phyloP scores from a whole-genome alignment of 2,113 vertebrate species.

The Coryphaenoides rupestris region DNA sequence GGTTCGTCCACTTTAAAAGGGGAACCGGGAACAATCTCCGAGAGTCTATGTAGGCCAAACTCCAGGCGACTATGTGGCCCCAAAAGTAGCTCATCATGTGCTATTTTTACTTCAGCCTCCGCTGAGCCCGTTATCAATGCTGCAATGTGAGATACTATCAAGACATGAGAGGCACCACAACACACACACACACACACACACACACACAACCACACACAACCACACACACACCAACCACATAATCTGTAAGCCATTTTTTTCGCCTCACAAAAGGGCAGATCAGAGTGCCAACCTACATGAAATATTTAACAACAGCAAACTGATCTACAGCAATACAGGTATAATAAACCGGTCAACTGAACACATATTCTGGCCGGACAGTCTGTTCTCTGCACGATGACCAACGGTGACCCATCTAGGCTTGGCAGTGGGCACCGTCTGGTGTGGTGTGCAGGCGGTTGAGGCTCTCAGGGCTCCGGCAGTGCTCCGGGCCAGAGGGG shows the following conservation, averaged over 20 bases:
- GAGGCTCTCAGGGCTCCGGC: constrained; percentile 11
- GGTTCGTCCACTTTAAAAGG: constrained; percentile 43
- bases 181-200: neutral
- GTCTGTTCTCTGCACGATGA: constrained; percentile 52
- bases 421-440: constrained; percentile 31
- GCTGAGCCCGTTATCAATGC: constrained; percentile 38
- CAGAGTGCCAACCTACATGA: no score
- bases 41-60: constrained; percentile 63
- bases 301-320: no score
- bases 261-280: no score
- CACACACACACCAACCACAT: no score
- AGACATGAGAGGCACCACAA: neutral
- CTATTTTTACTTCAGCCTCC: constrained; percentile 67
- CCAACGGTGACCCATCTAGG: constrained; percentile 40
- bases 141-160: constrained; percentile 30
- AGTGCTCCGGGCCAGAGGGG: constrained; percentile 3
- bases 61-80: constrained; percentile 42
- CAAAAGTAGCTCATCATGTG: constrained; percentile 33
- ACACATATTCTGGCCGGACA: constrained; percentile 8
- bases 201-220: no score
- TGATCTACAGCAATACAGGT: no score
- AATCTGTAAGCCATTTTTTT: no score
- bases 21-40: constrained; percentile 35
- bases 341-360: no score
- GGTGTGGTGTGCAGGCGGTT: constrained; percentile 20